Base-by-base conservation (phyloP, 2,888 invertebrate species). In the Bombyx huttoni region DNA sequence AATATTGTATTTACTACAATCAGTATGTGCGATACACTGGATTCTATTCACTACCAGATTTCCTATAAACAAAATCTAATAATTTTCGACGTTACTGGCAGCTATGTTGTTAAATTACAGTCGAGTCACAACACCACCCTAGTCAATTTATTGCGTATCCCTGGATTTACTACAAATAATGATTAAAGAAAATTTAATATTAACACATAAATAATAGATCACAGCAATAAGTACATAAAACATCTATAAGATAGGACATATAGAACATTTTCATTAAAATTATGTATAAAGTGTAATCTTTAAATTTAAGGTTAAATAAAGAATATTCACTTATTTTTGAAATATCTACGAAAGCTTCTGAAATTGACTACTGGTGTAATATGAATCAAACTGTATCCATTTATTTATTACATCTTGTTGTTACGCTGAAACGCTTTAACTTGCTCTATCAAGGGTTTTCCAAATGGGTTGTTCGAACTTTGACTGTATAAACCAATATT, bases 81-180 rank as follows among this genome's bases (percentile, higher is more conserved):
- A 59, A 61, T 59, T 64, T 60, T 60, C 59, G 40, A 40, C 57
- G 56, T 54, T 62, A 57, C 62, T 58, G 58, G 64, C 68, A 68
- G 58, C 65, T 68, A 68, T 61, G 57, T 64, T 61, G 66, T 24
- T n/a, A 59, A 63, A 61, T 63, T 56, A 53, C 70, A 72, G 68
- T 70, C 70, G 70, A 75, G 64, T 72, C 81, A 83, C 83, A 81
- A 73, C 71, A 79, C 73, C 73, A 70, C 64, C 64, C 52, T 64
- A 75, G 75, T 75, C 75, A 76, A 79, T 73, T 70, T 61, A 58
- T 54, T 54, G 58, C 57, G 55, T 56, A 54, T 53, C 53, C 47
- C 52, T 50, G 56, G 50, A 58, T 33, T 48, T 40, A n/a, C 40
- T 12, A 40, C 34, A 0, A 40, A 13, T 49, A 46, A 48, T 46